Evolutionary conservation across 2,888 invertebrate genomes (phyloP).

Genomic region (Bombylius discolor): DNA sequence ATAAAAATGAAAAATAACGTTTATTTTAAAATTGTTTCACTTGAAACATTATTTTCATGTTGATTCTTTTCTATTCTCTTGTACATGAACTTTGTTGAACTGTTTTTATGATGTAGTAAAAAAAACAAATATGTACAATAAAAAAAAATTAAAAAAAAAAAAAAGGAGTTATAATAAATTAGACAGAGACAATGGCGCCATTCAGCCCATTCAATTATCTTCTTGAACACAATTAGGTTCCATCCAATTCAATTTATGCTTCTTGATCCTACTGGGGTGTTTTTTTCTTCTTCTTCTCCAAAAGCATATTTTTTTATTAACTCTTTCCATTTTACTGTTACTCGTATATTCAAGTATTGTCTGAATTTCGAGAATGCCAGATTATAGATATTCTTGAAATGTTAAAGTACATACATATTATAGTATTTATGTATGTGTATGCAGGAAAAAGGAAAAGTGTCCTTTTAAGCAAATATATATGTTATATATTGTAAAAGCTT

Average conservation of each 20-base stretch:
- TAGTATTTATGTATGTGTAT: too few species aligned
- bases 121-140: neutral
- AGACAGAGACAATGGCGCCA: slow-evolving; percentile 2
- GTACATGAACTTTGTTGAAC: neutral
- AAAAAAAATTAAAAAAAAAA: neutral
- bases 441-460: neutral
- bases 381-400: too few species aligned
- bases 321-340: too few species aligned
- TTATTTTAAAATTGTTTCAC: neutral
- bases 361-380: too few species aligned
- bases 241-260: neutral
- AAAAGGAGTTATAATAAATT: neutral
- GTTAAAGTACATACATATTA: neutral
- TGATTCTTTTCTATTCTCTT: too few species aligned
- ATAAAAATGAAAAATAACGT: too few species aligned
- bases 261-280: too few species aligned
- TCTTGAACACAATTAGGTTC: neutral
- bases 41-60: neutral
- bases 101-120: neutral
- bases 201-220: slow-evolving; percentile 3
- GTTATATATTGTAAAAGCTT: neutral
- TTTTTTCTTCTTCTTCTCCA: too few species aligned
- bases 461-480: neutral
- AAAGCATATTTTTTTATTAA: too few species aligned
- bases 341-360: too few species aligned